These are phyloP conservation scores for Hartigia nigra DNA, from an alignment of 2,888 invertebrate genomes.

Conservation along the genomic window DNA sequence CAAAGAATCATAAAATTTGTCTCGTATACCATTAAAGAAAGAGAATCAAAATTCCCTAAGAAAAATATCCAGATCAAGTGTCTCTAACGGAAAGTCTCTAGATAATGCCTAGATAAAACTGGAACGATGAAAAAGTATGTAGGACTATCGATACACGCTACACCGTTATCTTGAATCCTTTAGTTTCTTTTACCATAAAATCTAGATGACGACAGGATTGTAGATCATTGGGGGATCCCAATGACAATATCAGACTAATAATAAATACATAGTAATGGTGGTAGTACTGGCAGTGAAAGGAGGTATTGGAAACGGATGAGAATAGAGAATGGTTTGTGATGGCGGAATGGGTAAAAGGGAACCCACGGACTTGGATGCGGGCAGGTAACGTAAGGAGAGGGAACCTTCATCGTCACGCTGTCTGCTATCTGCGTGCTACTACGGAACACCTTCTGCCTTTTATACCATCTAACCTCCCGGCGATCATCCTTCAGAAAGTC, in stretches of 20 bases:
- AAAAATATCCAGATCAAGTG: background rate
- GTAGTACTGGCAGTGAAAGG: conserved; percentile 10
- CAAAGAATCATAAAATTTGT: too few relatives aligned
- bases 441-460: background rate
- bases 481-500: background rate
- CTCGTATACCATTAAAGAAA: too few relatives aligned
- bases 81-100: background rate
- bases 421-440: conserved; percentile 41
- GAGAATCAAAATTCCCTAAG: background rate
- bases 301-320: background rate
- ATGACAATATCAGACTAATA: background rate
- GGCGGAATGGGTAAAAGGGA: conserved; percentile 13
- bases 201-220: background rate
- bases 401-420: conserved; percentile 50
- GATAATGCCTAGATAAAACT: background rate
- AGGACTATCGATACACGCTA: background rate
- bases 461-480: background rate
- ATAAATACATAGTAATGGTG: background rate
- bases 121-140: background rate
- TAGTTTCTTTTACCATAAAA: background rate
- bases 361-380: background rate
- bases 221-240: background rate
- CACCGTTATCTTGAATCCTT: too few relatives aligned
- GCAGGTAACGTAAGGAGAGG: conserved; percentile 33
- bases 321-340: conserved; percentile 4